Base-by-base conservation (phyloP, 2,888 invertebrate genomes). In the Cheiracanthium punctorium region DNA sequence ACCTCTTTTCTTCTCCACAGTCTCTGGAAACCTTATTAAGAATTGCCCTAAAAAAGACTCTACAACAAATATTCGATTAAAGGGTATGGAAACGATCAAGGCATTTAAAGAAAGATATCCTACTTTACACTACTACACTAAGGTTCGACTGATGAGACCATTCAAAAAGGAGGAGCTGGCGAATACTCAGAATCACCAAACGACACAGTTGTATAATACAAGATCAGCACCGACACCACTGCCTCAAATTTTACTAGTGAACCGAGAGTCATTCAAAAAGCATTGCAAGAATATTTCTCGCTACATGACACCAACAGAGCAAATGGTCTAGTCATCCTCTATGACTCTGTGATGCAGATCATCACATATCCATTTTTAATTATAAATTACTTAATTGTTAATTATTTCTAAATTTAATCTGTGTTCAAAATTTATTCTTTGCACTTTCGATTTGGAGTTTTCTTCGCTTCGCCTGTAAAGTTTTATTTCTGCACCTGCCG, bases 211-310 rank as follows among this genome's bases (percentile, higher is more conserved):
- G 48, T n/a, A 24, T 28, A 52, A 1, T 24, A 73, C 1, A 17
- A 10, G 29, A 1, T 73, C 14, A 17, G 72, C 30, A 52, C 52
- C 7, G 52, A 29, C 7, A 17, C 48, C 52, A 29, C 24, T 30
- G 30, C 52, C 30, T 48, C 72, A 48, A 73, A 73, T 73, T 73
- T 73, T 52, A 73, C 72, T 30, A 73, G 48, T n/a, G 73, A 48
- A 48, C 48, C 14, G 10, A 48, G 2, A 17, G 48, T 17, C 5
- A 48, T 48, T 12, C 48, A 48, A 2, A n/a, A 48, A 12, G 48
- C n/a, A 48, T n/a, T 48, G n/a, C 48, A 48, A 12, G n/a, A 17
- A n/a, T 48, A 48, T 17, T 12, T 48, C 12, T 48, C 48, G 2
- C 48, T 48, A 7, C 2, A 10, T 2, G 17, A 48, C n/a, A 48